These are phyloP conservation scores for Eledone cirrhosa DNA, from an alignment of 2,888 invertebrate genomes.

Conservation along the genomic window DNA sequence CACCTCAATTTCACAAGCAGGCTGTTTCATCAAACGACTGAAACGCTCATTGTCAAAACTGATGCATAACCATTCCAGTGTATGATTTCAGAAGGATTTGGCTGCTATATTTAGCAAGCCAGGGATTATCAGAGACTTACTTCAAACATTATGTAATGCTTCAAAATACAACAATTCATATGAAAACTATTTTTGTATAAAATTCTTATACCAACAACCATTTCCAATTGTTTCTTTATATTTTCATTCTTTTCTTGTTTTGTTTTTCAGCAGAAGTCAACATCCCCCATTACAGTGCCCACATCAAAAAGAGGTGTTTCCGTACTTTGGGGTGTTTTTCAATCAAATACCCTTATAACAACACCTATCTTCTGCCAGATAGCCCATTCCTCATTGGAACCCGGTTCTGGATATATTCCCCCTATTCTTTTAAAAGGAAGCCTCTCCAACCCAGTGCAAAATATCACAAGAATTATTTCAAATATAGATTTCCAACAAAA, in stretches of 20 bases:
- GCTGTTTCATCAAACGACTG: no score
- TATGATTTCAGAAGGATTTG: no score
- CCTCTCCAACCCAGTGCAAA: background rate
- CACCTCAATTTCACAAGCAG: no score
- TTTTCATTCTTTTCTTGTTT: background rate
- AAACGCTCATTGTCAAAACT: no score
- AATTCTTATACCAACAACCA: no score
- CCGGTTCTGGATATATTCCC: constrained; percentile 43
- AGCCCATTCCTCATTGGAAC: constrained; percentile 43
- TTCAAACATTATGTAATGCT: no score
- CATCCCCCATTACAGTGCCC: background rate
- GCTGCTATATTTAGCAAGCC: no score
- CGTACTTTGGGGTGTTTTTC: constrained; percentile 89
- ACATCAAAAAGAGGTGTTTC: constrained; percentile 73
- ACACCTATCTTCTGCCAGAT: constrained; percentile 62
- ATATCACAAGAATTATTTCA: constrained; percentile 34
- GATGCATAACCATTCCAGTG: no score
- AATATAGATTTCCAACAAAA: constrained; percentile 41
- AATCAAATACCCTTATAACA: constrained; percentile 73
- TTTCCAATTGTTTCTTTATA: background rate
- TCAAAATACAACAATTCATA: no score
- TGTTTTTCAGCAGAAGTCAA: background rate
- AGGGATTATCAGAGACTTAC: no score
- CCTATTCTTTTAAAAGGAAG: constrained; percentile 19
- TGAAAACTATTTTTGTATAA: no score